Evolutionary conservation across 2,888 invertebrate species (phyloP), one percentile per base, ranked within the genome.

Genomic region (Acanthoscelides obtectus): DNA sequence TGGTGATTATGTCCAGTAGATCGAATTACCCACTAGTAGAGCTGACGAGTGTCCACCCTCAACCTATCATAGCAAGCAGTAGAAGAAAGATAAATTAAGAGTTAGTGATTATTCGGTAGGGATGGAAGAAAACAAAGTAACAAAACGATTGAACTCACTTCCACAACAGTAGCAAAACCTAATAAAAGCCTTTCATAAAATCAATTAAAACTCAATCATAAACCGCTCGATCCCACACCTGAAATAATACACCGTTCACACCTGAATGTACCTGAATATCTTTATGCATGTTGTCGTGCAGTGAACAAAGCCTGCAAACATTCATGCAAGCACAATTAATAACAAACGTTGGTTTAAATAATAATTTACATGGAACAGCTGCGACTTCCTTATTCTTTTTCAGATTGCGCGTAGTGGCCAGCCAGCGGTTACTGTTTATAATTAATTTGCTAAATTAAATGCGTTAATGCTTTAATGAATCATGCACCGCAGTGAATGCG

Each of bases 321-420:
- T 69, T 64, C 68, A 70, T 72, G 69, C 72, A 70, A 27, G 63
- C 73, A 71, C 73, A 74, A 76, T 76, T 76, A 76, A 74, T 73
- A 74, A 72, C 74, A 72, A 71, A 70, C 68, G 68, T 45, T 70
- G 65, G 74, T 75, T 73, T 72, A 69, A 75, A 75, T 75, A 72
- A 73, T 73, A 75, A 74, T 74, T 74, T 70, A 69, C 72, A 69
- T 67, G 69, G 64, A 72, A 69, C 74, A 74, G 72, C 72, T 75
- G 72, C 72, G 71, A 75, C 75, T 76, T 76, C 76, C 74, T 76
- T 69, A 71, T 72, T 74, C 72, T 72, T 72, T 74, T 20, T 66
- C 45, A 45, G 45, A 45, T 45, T 45, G 45, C 45, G 45, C 45
- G 45, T 45, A 45, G 45, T 17, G 45, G n/a, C n/a, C n/a, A n/a